Percentiles rank a stretch among this genome's conserved stretches.
These are phyloP conservation scores for Plutomurus gul DNA, from an alignment of 1,140 invertebrate species.

Conservation along the genomic window DNA sequence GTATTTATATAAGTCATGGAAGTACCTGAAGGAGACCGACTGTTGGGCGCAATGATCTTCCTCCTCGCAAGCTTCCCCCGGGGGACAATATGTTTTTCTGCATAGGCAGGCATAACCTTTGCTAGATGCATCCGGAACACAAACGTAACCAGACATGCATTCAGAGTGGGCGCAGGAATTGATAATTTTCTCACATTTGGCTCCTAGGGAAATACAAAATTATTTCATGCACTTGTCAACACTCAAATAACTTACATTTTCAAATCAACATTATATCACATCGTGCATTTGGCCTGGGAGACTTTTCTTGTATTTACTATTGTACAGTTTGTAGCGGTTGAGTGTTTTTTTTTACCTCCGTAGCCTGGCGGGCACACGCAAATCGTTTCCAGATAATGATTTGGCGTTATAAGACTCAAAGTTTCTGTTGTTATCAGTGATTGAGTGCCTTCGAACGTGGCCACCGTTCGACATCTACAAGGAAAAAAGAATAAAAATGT, in stretches of 20 bases:
- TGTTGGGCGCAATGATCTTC: constrained; percentile 52
- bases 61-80: constrained; percentile 65
- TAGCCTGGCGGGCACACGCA: constrained; percentile 50
- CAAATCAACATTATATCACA: too few relatives aligned
- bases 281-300: too few relatives aligned
- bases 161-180: constrained; percentile 77
- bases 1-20: too few relatives aligned
- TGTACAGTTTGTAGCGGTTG: too few relatives aligned
- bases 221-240: too few relatives aligned
- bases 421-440: constrained; percentile 53
- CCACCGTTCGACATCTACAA: constrained; percentile 49
- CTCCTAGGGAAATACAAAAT: constrained; percentile 57
- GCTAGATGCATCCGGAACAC: constrained; percentile 71
- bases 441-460: constrained; percentile 52
- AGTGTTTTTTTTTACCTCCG: too few relatives aligned
- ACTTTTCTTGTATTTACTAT: not conserved
- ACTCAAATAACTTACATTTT: too few relatives aligned
- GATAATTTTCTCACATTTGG: constrained; percentile 64
- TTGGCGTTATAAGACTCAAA: constrained; percentile 52
- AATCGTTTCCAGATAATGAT: constrained; percentile 51
- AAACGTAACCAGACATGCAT: constrained; percentile 74
- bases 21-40: constrained; percentile 53
- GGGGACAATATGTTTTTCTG: constrained; percentile 76
- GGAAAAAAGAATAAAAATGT: not conserved
- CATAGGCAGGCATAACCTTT: constrained; percentile 77